Base-by-base conservation (phyloP, 1,140 invertebrate genomes). In the Drosophila sechellia region DNA sequence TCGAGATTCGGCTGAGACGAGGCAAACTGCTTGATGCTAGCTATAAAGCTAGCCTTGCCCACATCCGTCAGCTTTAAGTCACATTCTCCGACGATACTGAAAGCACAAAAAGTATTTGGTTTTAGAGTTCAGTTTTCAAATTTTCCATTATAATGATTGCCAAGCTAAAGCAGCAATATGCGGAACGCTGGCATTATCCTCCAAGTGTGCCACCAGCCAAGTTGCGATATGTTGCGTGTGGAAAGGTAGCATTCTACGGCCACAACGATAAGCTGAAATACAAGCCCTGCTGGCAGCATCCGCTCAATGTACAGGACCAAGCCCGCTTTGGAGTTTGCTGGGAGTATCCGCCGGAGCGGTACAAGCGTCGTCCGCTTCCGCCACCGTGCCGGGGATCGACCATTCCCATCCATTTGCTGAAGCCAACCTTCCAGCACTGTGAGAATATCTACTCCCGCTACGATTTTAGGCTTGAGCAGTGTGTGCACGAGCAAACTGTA, bases 1-100 rank as follows among this genome's bases (percentile, higher is more conserved):
- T 80, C 72, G 5, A 90, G 40, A 3, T 80, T 84, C 54, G 49
- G 53, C 48, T 56, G 54, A 12, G 52, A 54, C 5, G 17, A 74
- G 58, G 60, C 72, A 40, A 79, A 84, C 8, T 91, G 46, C 56
- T 92, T 92, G 45, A 95, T 92, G 11, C 49, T 77, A 2, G 84
- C 22, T 45, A 94, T 94, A 76, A 95, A 95, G 2, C 61, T 20
- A 4, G 90, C 63, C 6, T 83, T 92, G 20, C 94, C 94, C 17
- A 95, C 91, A 46, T 94, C 81, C 5, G 87, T 77, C 17, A 93
- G 34, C 45, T 92, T 74, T 40, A 93, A 89, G 25, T 92, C 77
- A 65, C 93, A 92, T 85, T 93, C 79, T 13, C 90, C 77, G 13
- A 94, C 53, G 34, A 95, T 90, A 66, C 91, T 92, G 53, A 34